Conservation (phyloP, 2,113 vertebrate genomes). For the Crypturellus undulatus region DNA sequence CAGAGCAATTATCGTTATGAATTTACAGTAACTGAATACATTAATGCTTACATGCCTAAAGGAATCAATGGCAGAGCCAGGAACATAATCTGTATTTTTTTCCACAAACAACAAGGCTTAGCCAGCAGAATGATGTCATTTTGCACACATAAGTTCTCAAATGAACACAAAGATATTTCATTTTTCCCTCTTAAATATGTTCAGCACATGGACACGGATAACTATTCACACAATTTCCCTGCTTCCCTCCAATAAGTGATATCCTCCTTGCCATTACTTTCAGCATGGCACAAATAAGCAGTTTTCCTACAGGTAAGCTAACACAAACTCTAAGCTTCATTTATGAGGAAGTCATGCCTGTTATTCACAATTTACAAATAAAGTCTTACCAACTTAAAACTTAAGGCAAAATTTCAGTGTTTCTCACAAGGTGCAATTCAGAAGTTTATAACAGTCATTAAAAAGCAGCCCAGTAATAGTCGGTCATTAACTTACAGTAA, state of each 20-base stretch:
- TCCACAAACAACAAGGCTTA: not conserved
- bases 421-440: fast-evolving
- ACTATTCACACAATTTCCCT: not conserved
- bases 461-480: not conserved
- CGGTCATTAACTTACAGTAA: not conserved
- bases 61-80: fast-evolving
- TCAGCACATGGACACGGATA: not conserved
- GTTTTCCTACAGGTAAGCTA: not conserved
- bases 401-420: not conserved
- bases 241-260: fast-evolving
- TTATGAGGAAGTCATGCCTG: not conserved
- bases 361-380: not conserved
- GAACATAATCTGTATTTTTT: not conserved
- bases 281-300: fast-evolving
- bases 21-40: not conserved
- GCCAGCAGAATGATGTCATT: not conserved
- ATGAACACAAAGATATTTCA: not conserved
- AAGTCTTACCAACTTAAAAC: not conserved
- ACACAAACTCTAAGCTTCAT: fast-evolving
- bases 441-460: no score
- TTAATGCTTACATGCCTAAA: not conserved
- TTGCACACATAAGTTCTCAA: fast-evolving
- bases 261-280: not conserved
- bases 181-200: not conserved
- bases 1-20: not conserved